These are phyloP conservation scores for Gobio gobio DNA, from an alignment of 2,113 vertebrate genomes.

Conservation along the genomic window DNA sequence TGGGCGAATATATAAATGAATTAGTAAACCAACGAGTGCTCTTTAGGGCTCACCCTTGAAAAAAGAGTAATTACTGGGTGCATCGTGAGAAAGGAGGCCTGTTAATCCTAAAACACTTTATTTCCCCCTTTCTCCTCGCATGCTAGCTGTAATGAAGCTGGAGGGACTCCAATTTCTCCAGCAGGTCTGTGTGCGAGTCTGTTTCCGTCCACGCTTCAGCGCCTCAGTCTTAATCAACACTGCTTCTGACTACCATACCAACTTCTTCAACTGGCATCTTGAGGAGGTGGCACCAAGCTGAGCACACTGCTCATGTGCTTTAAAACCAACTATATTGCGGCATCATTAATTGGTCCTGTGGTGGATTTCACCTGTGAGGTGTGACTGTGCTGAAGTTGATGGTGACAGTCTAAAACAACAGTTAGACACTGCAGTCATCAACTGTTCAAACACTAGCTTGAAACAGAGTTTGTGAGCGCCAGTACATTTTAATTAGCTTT, in stretches of 20 bases:
- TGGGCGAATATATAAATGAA: slow-evolving; percentile 27
- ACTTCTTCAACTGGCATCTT: slow-evolving; percentile 10
- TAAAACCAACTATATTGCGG: neutral
- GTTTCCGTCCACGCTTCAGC: slow-evolving; percentile 5
- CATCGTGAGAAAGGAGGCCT: slow-evolving; percentile 1
- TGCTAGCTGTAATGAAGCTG: slow-evolving; percentile 47
- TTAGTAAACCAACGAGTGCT: slow-evolving; percentile 7
- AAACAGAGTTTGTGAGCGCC: neutral
- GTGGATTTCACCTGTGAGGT: slow-evolving; percentile 16
- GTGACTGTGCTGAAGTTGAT: neutral
- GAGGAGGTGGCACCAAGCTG: neutral
- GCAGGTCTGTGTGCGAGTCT: slow-evolving; percentile 23
- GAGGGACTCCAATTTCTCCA: slow-evolving; percentile 44
- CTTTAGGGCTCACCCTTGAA: slow-evolving; percentile 37
- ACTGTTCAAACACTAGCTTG: slow-evolving; percentile 6
- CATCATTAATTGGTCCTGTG: neutral
- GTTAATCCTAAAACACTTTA: slow-evolving; percentile 37
- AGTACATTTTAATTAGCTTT: neutral
- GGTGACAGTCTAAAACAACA: slow-evolving; percentile 5
- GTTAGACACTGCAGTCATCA: neutral
- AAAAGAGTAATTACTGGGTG: slow-evolving; percentile 44
- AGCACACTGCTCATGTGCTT: neutral
- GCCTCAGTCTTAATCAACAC: slow-evolving; percentile 21
- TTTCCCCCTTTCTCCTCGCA: slow-evolving; percentile 12
- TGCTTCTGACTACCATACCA: slow-evolving; percentile 14